Percentiles rank a stretch among this genome's conserved stretches.
Evolutionary conservation across 2,113 vertebrate species (phyloP).

Genomic region (Amphiprion percula): DNA sequence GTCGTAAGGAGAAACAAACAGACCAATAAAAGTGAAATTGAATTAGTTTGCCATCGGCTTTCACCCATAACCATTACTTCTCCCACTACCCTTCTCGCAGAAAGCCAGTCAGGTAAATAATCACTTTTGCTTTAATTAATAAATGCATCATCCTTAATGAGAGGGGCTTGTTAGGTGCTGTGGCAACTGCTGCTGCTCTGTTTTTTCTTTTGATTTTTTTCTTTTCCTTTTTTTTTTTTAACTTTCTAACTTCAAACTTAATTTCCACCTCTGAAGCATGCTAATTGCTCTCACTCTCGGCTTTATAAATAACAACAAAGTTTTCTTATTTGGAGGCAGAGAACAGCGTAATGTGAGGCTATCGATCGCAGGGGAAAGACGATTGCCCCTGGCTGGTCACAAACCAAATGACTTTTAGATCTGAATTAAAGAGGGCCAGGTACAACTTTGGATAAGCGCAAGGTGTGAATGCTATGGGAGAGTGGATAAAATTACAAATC

Average conservation of each 20-base stretch:
- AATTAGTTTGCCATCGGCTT: conserved; percentile 50
- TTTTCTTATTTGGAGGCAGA: conserved; percentile 69
- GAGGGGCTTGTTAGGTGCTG: conserved; percentile 42
- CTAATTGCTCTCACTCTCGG: conserved; percentile 52
- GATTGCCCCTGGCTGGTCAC: conserved; percentile 52
- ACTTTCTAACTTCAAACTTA: conserved; percentile 56
- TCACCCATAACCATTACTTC: conserved; percentile 59
- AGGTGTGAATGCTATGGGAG: neutral
- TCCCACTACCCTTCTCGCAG: conserved; percentile 9
- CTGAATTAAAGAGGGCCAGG: conserved; percentile 31
- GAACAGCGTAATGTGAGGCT: conserved; percentile 41
- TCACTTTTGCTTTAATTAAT: conserved; percentile 68
- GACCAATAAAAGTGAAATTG: conserved; percentile 62
- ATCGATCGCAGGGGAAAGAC: conserved; percentile 54
- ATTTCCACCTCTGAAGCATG: conserved; percentile 67
- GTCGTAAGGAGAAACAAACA: conserved; percentile 62
- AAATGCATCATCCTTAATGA: conserved; percentile 73
- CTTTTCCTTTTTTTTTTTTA: conserved; percentile 13
- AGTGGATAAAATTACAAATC: neutral
- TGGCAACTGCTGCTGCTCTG: conserved; percentile 37
- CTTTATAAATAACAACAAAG: conserved; percentile 51
- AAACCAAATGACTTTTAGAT: conserved; percentile 59
- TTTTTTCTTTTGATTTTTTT: conserved; percentile 36
- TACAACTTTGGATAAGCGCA: conserved; percentile 17
- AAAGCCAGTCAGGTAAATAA: conserved; percentile 65